These are phyloP conservation scores for Bubo blakistoni DNA, from an alignment of 2,113 vertebrate species.

Conservation along the genomic window DNA sequence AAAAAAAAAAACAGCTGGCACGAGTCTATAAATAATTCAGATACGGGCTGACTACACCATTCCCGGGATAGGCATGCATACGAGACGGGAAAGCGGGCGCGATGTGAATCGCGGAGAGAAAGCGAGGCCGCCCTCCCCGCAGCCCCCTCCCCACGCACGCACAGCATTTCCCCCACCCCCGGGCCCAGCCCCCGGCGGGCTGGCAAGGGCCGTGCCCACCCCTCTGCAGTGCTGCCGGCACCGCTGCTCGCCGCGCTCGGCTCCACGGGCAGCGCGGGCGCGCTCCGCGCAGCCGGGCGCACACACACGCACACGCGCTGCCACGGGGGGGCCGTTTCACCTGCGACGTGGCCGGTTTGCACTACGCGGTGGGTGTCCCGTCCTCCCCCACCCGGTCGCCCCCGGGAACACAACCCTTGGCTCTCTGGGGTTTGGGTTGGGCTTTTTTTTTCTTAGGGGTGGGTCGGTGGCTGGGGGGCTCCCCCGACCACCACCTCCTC, in stretches of 20 bases:
- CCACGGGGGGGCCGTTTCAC: neutral
- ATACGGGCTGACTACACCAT: constrained; percentile 73
- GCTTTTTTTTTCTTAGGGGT: neutral
- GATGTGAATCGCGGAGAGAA: constrained; percentile 24
- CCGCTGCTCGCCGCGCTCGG: constrained; percentile 45
- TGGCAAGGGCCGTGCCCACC: constrained; percentile 71
- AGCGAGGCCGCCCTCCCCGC: neutral
- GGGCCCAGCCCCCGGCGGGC: constrained; percentile 65
- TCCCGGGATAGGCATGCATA: constrained; percentile 70
- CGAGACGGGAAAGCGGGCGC: constrained; percentile 65
- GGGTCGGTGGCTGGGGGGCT: neutral
- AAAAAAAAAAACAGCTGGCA: constrained; percentile 64
- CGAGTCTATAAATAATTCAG: constrained; percentile 75
- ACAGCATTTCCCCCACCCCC: constrained; percentile 42
- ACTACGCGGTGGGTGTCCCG: neutral
- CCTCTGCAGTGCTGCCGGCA: constrained; percentile 75
- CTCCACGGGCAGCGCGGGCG: constrained; percentile 5
- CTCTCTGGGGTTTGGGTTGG: neutral
- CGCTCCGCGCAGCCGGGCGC: neutral
- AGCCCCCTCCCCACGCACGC: constrained; percentile 42
- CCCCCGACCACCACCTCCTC: neutral
- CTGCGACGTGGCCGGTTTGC: constrained; percentile 66
- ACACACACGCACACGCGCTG: neutral
- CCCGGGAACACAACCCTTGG: neutral
- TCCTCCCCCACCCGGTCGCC: neutral